Percentiles rank a stretch among this genome's conserved stretches.
These are phyloP conservation scores for Eptesicus fuscus DNA, from an alignment of 2,113 vertebrate genomes.

Conservation along the genomic window DNA sequence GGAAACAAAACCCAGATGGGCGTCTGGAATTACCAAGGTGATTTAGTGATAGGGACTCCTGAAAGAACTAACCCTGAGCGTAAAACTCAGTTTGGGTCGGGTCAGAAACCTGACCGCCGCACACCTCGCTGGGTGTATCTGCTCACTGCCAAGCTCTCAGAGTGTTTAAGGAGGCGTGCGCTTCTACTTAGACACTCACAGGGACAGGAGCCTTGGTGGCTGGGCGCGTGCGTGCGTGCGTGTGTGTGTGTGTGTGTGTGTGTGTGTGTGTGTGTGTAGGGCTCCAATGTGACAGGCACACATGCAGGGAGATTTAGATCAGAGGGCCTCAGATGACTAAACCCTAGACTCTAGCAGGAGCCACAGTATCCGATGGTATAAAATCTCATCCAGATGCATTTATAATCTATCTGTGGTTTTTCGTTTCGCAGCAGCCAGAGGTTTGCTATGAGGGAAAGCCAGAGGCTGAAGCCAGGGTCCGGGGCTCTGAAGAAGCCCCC, in stretches of 20 bases:
- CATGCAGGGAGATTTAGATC: neutral
- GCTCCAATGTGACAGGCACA: neutral
- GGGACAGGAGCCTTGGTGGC: neutral
- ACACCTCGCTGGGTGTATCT: neutral
- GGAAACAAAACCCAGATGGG: slow-evolving; percentile 49
- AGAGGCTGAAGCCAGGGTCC: neutral
- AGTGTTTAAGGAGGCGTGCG: neutral
- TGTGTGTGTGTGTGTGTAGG: fast-evolving
- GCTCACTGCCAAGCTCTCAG: neutral
- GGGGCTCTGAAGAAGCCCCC: neutral
- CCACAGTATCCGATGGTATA: neutral
- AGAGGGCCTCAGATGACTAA: slow-evolving; percentile 12
- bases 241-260: neutral
- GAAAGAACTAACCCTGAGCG: slow-evolving; percentile 6
- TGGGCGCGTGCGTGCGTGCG: too few species aligned
- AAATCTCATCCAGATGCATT: neutral
- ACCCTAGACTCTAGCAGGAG: neutral
- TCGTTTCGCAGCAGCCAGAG: neutral
- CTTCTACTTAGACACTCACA: neutral
- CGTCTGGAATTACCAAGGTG: slow-evolving; percentile 71
- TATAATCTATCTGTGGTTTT: neutral
- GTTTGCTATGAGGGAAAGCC: neutral
- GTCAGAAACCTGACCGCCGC: slow-evolving; percentile 60
- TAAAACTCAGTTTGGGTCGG: slow-evolving; percentile 35
- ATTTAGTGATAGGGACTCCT: slow-evolving; percentile 63